These are phyloP conservation scores for Meles meles DNA, from an alignment of 2,113 vertebrate species.

Conservation along the genomic window DNA sequence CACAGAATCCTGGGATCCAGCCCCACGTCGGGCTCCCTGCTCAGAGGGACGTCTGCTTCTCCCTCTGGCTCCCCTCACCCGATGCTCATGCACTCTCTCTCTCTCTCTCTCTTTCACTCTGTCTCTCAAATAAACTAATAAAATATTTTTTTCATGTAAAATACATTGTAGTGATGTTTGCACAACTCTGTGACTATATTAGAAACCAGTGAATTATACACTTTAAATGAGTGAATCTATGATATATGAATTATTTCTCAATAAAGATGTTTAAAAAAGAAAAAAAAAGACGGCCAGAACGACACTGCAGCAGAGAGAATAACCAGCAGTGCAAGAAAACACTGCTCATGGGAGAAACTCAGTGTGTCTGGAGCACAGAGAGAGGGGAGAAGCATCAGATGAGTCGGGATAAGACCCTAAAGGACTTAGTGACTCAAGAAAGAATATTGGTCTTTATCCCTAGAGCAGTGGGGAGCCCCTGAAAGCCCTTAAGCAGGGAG, in stretches of 20 bases:
- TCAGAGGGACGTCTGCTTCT: neutral
- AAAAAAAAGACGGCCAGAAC: neutral
- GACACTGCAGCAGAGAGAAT: neutral
- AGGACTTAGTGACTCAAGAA: accelerated
- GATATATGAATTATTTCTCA: neutral
- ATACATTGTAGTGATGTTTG: neutral
- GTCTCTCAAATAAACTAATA: neutral
- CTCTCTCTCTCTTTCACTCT: neutral
- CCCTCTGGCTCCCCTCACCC: neutral
- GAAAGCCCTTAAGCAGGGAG: neutral
- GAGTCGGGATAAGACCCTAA: neutral
- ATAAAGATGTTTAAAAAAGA: neutral
- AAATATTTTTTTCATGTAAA: neutral
- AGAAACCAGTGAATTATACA: neutral
- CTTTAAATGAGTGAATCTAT: neutral
- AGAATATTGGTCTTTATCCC: neutral
- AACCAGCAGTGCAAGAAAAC: neutral
- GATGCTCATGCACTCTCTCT: neutral
- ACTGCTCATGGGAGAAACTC: neutral
- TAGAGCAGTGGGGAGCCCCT: neutral
- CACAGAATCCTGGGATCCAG: neutral
- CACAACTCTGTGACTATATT: neutral
- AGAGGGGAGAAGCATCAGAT: neutral
- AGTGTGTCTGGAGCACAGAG: neutral
- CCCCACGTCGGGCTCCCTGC: neutral